Conservation (phyloP, 1,140 invertebrate genomes). For the Ips nitidus region DNA sequence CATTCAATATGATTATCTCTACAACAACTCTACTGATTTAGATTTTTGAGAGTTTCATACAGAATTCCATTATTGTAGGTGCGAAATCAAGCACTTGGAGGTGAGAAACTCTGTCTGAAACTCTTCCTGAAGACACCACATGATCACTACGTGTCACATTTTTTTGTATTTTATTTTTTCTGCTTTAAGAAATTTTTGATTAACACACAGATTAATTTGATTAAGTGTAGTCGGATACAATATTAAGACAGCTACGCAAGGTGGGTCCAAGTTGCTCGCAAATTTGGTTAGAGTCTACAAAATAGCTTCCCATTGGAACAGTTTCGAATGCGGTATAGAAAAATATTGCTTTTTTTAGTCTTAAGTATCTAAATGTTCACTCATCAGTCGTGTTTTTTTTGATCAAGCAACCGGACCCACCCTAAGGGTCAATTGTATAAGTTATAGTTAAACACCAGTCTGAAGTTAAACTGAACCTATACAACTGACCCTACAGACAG, state of each 20-base stretch:
- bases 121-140: slow-evolving; percentile 14
- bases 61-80: neutral
- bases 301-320: too few relatives aligned
- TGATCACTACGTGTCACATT: slow-evolving; percentile 25
- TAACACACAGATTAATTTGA: slow-evolving; percentile 6
- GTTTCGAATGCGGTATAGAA: too few relatives aligned
- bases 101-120: neutral
- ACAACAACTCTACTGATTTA: slow-evolving; percentile 17
- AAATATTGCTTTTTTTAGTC: too few relatives aligned
- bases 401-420: too few relatives aligned
- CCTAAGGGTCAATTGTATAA: too few relatives aligned
- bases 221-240: neutral
- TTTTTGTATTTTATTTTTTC: slow-evolving; percentile 9
- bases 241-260: neutral
- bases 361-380: too few relatives aligned
- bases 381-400: too few relatives aligned
- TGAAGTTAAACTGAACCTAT: too few relatives aligned
- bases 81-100: neutral
- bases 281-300: too few relatives aligned
- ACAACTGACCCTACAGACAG: too few relatives aligned
- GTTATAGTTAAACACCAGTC: too few relatives aligned
- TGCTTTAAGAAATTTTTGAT: slow-evolving; percentile 13
- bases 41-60: neutral
- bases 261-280: too few relatives aligned
- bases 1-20: slow-evolving; percentile 23